Conservation (phyloP, 1,140 invertebrate genomes). For the Cecropterus lyciades region DNA sequence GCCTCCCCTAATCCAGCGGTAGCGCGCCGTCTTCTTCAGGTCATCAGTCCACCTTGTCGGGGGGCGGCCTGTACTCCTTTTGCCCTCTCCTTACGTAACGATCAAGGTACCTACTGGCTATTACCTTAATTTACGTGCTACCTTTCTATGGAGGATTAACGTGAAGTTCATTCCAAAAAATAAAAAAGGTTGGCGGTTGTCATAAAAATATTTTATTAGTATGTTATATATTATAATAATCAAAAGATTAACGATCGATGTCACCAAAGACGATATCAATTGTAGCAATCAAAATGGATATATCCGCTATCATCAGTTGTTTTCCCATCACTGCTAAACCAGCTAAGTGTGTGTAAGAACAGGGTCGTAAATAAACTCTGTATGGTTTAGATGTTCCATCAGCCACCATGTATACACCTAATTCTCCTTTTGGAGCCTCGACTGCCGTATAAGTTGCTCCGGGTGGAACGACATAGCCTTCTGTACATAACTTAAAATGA, state of each 20-base stretch:
- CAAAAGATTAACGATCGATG: conserved; percentile 89
- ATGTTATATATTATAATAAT: conserved; percentile 4
- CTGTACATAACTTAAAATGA: conserved; percentile 94
- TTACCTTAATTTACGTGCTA: too few relatives aligned
- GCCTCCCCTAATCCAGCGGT: too few relatives aligned
- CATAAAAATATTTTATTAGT: not conserved
- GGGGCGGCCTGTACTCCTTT: too few relatives aligned
- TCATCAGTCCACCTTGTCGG: too few relatives aligned
- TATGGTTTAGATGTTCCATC: conserved; percentile 93
- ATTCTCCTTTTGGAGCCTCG: conserved; percentile 94
- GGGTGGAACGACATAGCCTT: conserved; percentile 93
- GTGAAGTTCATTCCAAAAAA: too few relatives aligned
- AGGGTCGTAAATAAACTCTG: conserved; percentile 91
- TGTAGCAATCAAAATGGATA: conserved; percentile 92
- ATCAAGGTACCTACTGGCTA: too few relatives aligned
- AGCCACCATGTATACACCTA: conserved; percentile 94
- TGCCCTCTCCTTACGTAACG: too few relatives aligned
- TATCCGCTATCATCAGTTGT: conserved; percentile 89
- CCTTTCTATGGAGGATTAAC: too few relatives aligned
- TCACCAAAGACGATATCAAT: conserved; percentile 95
- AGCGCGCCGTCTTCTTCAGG: too few relatives aligned
- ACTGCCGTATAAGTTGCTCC: conserved; percentile 92
- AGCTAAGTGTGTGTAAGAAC: conserved; percentile 90
- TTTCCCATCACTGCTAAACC: conserved; percentile 86
- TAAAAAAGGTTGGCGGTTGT: too few relatives aligned